Evolutionary conservation across 23 tunicate species (phyloP).

Genomic region (Phallusia fumigata): DNA sequence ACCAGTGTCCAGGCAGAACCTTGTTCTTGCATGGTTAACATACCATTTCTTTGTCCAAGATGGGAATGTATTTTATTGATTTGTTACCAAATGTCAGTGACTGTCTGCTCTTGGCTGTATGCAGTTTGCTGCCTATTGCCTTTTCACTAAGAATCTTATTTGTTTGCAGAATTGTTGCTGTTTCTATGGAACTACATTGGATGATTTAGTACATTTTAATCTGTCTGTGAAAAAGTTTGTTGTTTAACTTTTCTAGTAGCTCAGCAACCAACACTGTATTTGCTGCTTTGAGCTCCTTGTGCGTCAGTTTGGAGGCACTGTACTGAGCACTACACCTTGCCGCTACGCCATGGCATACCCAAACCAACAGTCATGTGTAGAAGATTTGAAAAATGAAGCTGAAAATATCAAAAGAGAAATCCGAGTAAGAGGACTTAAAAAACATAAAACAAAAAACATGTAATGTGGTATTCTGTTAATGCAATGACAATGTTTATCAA

Average conservation of each 20-base stretch:
- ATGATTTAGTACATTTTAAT: not conserved
- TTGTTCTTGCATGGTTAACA: too few species aligned
- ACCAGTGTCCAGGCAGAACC: too few species aligned
- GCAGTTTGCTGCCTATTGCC: too few species aligned
- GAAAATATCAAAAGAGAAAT: slow-evolving; percentile 80
- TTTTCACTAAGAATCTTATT: too few species aligned
- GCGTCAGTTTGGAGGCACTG: slow-evolving; percentile 13
- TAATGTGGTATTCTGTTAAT: too few species aligned
- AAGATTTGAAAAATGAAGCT: slow-evolving; percentile 73
- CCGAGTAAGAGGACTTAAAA: too few species aligned
- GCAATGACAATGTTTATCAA: too few species aligned
- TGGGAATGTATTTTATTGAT: too few species aligned
- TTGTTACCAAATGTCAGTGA: too few species aligned
- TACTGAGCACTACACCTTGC: slow-evolving; percentile 1
- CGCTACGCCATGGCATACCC: slow-evolving; percentile 22
- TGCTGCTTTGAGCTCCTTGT: slow-evolving; percentile 13
- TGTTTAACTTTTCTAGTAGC: not conserved
- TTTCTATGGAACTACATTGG: slow-evolving; percentile 1
- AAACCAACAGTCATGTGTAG: slow-evolving; percentile 59
- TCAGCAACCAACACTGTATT: slow-evolving; percentile 8
- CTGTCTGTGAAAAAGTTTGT: slow-evolving; percentile 3
- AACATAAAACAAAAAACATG: too few species aligned
- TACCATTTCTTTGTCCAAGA: too few species aligned
- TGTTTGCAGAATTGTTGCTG: not conserved
- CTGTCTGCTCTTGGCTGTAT: too few species aligned